A percentile compares a stretch with the other conserved stretches of the same genome.
phyloP scores from a whole-genome alignment of 2,797 vertebrate species.

The Falco rusticolus region DNA sequence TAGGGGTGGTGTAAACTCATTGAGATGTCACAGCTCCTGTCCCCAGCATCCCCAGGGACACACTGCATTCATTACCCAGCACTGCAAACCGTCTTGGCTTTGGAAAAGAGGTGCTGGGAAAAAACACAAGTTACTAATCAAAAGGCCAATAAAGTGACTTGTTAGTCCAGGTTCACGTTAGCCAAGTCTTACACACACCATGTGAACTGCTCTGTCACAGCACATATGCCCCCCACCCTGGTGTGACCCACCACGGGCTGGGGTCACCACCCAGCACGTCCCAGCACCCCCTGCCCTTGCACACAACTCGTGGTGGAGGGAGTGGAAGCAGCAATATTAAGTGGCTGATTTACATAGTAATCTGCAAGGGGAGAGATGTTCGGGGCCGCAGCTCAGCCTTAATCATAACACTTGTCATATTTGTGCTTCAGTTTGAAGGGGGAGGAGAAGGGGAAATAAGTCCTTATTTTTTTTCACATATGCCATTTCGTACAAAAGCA shows the following conservation, averaged over 20 bases:
- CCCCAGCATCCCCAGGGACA: rapidly evolving
- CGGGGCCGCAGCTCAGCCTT: neutral
- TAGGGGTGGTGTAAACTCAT: rapidly evolving
- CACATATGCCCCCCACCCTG: neutral
- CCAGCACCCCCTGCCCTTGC: neutral
- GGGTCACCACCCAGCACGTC: neutral
- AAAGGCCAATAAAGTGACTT: rapidly evolving
- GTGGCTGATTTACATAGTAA: constrained; percentile 14
- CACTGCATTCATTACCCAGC: neutral
- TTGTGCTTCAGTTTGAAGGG: neutral
- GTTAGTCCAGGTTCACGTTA: neutral
- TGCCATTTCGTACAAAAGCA: neutral
- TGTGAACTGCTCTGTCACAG: rapidly evolving
- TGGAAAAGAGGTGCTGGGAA: neutral
- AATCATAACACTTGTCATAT: constrained; percentile 7
- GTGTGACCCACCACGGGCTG: neutral
- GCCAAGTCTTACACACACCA: rapidly evolving
- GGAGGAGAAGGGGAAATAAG: neutral
- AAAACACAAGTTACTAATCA: neutral
- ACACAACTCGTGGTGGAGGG: too few relatives aligned
- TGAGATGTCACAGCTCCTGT: neutral
- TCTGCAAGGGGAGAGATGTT: neutral
- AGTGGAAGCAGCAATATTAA: neutral
- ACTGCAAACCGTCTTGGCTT: neutral
- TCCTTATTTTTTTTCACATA: neutral